Evolutionary conservation across 2,797 vertebrate species (phyloP).

Genomic region (Taenioides sp.): DNA sequence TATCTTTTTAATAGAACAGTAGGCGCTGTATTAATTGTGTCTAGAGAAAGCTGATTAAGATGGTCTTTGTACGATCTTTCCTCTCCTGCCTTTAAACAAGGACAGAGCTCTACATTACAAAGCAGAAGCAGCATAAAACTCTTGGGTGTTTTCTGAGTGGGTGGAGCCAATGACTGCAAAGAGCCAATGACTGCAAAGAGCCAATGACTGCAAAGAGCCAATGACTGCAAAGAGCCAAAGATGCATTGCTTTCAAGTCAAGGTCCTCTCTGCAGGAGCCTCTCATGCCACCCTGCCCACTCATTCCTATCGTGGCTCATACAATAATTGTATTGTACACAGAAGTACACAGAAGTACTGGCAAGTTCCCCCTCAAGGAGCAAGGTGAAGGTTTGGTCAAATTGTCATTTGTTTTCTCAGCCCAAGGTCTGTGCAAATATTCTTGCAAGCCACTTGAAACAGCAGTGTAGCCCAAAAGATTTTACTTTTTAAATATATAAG

Average conservation of each 20-base stretch:
- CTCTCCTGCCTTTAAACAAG: slow-evolving; percentile 20
- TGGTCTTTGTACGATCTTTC: slow-evolving; percentile 17
- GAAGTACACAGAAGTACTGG: not conserved
- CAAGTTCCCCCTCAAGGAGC: slow-evolving; percentile 2
- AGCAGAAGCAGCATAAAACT: slow-evolving; percentile 47
- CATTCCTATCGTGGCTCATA: slow-evolving; percentile 31
- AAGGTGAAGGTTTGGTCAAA: slow-evolving; percentile 6
- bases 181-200: slow-evolving; percentile 26
- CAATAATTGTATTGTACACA: slow-evolving; percentile 17
- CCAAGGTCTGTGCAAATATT: slow-evolving; percentile 22
- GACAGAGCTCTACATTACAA: slow-evolving; percentile 35
- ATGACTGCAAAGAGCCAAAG: slow-evolving; percentile 37
- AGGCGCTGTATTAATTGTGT: not conserved
- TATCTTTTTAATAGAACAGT: not conserved
- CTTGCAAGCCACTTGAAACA: slow-evolving; percentile 22
- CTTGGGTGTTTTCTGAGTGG: slow-evolving; percentile 52
- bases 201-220: slow-evolving; percentile 45
- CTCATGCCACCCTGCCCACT: slow-evolving; percentile 50
- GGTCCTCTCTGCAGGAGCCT: slow-evolving; percentile 58
- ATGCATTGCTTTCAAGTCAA: slow-evolving; percentile 58
- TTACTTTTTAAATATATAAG: slow-evolving; percentile 34
- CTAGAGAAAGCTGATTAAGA: slow-evolving; percentile 29
- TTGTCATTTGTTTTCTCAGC: slow-evolving; percentile 5
- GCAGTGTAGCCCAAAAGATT: slow-evolving; percentile 14
- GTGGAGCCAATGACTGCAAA: slow-evolving; percentile 47